Conservation (phyloP, 2,888 invertebrate genomes). For the Subacronicta megacephala region DNA sequence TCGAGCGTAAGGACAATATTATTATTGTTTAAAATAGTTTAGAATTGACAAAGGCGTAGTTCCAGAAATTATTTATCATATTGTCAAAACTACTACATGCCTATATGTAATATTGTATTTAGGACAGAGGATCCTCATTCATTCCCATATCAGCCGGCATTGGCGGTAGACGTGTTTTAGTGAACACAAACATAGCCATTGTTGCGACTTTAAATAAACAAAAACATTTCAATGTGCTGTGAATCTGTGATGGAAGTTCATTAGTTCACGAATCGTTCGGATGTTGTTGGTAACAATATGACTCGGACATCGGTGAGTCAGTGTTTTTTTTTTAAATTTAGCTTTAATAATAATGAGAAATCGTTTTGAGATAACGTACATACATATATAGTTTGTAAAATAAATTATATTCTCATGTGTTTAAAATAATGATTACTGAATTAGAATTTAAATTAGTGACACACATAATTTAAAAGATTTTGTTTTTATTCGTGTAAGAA, state of each 20-base stretch:
- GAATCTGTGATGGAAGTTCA: constrained; percentile 19
- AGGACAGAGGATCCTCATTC: constrained; percentile 35
- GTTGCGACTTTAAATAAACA: constrained; percentile 37
- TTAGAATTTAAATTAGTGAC: not conserved
- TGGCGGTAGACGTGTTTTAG: constrained; percentile 31
- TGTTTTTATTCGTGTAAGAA: not conserved
- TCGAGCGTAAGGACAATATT: not conserved
- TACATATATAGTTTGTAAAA: too few species aligned
- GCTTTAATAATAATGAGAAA: not conserved
- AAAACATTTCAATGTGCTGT: constrained; percentile 32
- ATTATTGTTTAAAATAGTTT: too few species aligned
- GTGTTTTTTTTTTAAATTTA: not conserved
- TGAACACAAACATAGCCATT: constrained; percentile 29
- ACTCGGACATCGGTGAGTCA: constrained; percentile 38
- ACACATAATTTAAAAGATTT: not conserved
- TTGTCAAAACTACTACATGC: constrained; percentile 10
- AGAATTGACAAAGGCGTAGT: not conserved
- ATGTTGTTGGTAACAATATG: constrained; percentile 39
- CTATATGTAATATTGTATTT: constrained; percentile 27
- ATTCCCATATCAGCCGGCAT: constrained; percentile 29
- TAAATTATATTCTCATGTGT: not conserved
- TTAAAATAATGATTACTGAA: too few species aligned
- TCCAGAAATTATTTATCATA: constrained; percentile 17
- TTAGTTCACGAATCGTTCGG: constrained; percentile 17
- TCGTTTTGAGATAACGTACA: not conserved